phyloP scores from a whole-genome alignment of 1,140 invertebrate genomes.

The Drosophila lini region DNA sequence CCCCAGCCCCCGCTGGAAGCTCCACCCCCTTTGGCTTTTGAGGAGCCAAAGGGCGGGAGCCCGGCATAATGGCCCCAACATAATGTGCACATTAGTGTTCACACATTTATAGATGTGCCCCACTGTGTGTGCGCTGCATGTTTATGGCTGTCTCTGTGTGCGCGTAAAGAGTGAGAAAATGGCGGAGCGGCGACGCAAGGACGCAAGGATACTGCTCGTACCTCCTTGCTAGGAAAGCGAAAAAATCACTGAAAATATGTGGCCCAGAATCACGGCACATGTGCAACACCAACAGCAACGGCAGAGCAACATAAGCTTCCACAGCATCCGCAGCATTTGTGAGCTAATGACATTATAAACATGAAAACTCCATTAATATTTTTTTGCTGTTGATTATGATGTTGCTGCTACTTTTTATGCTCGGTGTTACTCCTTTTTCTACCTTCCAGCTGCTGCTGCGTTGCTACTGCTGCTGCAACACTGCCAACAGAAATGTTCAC shows the following conservation, averaged over 20 bases:
- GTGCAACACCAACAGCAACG: conserved; percentile 49
- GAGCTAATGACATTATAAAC: conserved; percentile 84
- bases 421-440: conserved; percentile 56
- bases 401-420: conserved; percentile 64
- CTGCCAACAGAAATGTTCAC: conserved; percentile 48
- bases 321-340: conserved; percentile 72
- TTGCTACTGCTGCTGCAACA: conserved; percentile 4
- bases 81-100: conserved; percentile 83
- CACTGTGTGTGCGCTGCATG: conserved; percentile 54
- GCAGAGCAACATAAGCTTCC: conserved; percentile 43
- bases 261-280: conserved; percentile 72
- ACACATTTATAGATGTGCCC: conserved; percentile 78
- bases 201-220: conserved; percentile 12
- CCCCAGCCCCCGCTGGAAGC: not conserved
- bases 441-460: conserved; percentile 26
- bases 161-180: conserved; percentile 45
- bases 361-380: conserved; percentile 84
- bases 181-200: conserved; percentile 9
- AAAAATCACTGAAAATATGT: conserved; percentile 81
- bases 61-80: conserved; percentile 77
- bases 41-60: conserved; percentile 26
- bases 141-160: conserved; percentile 73
- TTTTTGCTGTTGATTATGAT: conserved; percentile 74
- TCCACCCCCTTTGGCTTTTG: conserved; percentile 37
- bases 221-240: conserved; percentile 30